A percentile compares a stretch with the other conserved stretches of the same genome.
phyloP scores from a whole-genome alignment of 1,140 invertebrate genomes.

The Drosophila tani region DNA sequence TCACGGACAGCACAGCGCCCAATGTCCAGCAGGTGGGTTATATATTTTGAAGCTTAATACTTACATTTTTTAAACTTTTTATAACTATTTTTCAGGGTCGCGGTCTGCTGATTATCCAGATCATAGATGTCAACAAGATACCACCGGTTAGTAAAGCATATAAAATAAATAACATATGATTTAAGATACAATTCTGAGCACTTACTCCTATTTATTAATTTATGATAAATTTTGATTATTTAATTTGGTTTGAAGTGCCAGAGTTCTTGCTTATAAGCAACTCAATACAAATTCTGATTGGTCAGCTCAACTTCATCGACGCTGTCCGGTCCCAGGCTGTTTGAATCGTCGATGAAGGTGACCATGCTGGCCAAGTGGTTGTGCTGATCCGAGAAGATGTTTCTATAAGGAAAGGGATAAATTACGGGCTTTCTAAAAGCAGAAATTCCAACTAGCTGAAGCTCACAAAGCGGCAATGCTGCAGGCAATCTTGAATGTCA shows the following conservation, averaged over 20 bases:
- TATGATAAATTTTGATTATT: too few species aligned
- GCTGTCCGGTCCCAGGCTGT: slow-evolving; percentile 27
- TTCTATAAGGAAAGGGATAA: slow-evolving; percentile 25
- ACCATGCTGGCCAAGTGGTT: slow-evolving; percentile 34
- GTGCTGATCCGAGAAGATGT: slow-evolving; percentile 66
- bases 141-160: slow-evolving; percentile 85
- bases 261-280: background rate
- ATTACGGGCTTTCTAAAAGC: too few species aligned
- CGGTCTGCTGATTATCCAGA: slow-evolving; percentile 93
- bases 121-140: slow-evolving; percentile 92
- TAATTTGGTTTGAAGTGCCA: too few species aligned
- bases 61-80: background rate
- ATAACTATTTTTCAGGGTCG: slow-evolving; percentile 77
- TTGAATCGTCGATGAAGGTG: background rate
- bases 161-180: too few species aligned
- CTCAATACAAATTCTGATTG: slow-evolving; percentile 22
- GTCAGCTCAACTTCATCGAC: slow-evolving; percentile 52
- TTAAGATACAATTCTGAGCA: too few species aligned
- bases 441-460: background rate
- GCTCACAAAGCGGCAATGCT: slow-evolving; percentile 58
- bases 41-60: accelerated
- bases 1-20: slow-evolving; percentile 92
- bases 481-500: slow-evolving; percentile 52
- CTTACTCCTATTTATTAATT: background rate
- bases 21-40: slow-evolving; percentile 88